Evolutionary conservation across 2,888 invertebrate species (phyloP).

Genomic region (Aleiodes leptofemur): DNA sequence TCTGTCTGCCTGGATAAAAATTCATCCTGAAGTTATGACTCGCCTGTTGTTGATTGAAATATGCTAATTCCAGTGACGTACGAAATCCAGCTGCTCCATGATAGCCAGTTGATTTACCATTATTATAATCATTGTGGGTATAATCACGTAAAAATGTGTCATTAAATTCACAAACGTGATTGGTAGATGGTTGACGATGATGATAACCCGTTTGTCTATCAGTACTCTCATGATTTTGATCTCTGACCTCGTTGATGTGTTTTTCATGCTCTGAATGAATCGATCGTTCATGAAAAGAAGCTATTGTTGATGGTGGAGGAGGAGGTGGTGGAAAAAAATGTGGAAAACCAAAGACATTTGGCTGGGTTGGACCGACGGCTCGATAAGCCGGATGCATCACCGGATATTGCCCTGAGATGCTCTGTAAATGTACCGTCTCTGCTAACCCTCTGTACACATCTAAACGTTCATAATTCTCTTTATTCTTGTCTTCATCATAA

Average conservation of each 20-base stretch:
- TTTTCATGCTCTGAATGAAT: constrained; percentile 38
- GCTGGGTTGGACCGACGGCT: constrained; percentile 50
- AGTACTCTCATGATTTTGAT: constrained; percentile 34
- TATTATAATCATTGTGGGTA: constrained; percentile 46
- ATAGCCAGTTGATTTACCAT: constrained; percentile 42
- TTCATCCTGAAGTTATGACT: constrained; percentile 47
- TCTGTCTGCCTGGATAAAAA: constrained; percentile 41
- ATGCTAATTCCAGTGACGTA: constrained; percentile 50
- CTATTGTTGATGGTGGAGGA: constrained; percentile 17
- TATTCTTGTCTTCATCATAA: constrained; percentile 42
- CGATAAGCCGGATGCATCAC: constrained; percentile 56
- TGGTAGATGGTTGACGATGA: constrained; percentile 44
- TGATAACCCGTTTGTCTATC: constrained; percentile 37
- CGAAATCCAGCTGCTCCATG: constrained; percentile 47
- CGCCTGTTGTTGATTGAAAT: constrained; percentile 51
- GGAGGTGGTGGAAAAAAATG: constrained; percentile 59
- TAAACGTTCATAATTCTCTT: constrained; percentile 37
- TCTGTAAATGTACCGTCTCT: constrained; percentile 25
- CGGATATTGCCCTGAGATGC: constrained; percentile 49
- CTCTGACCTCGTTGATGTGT: constrained; percentile 36
- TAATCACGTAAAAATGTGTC: constrained; percentile 53
- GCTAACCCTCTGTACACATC: constrained; percentile 15
- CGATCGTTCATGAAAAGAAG: constrained; percentile 43
- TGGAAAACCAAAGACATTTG: constrained; percentile 62
- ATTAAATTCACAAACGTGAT: constrained; percentile 47